These are phyloP conservation scores for Platichthys stellatus DNA, from an alignment of 2,113 vertebrate species.

Conservation along the genomic window DNA sequence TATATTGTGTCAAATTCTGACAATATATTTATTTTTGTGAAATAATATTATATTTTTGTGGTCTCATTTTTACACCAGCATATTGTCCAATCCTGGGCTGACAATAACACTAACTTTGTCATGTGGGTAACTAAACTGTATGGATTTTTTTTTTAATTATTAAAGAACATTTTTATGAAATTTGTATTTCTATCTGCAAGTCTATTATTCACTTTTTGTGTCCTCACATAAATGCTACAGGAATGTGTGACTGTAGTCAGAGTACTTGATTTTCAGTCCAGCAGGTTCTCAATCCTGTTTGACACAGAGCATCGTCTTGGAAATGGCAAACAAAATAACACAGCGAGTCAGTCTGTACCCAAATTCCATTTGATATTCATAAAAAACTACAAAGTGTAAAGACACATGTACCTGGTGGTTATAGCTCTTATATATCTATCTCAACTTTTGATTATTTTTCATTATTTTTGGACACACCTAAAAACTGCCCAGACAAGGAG, in stretches of 20 bases:
- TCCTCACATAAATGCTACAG: neutral
- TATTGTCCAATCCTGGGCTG: neutral
- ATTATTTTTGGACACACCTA: slow-evolving; percentile 20
- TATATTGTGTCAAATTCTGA: too few species aligned
- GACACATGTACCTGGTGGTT: neutral
- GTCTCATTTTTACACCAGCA: too few species aligned
- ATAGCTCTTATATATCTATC: neutral
- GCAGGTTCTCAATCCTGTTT: slow-evolving; percentile 56
- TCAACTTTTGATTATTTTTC: neutral
- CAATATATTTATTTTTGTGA: too few species aligned
- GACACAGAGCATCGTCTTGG: neutral
- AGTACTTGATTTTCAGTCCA: slow-evolving; percentile 27
- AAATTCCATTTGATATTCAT: neutral
- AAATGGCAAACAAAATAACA: slow-evolving; percentile 23
- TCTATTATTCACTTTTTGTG: neutral
- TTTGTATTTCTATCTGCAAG: too few species aligned
- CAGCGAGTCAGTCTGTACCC: neutral
- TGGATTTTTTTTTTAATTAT: neutral
- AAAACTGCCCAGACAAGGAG: neutral
- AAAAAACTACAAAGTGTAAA: neutral
- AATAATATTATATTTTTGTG: too few species aligned
- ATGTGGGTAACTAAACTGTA: slow-evolving; percentile 3
- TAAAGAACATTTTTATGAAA: too few species aligned
- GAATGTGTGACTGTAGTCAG: neutral
- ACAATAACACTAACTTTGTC: neutral